Conservation (phyloP, 2,113 vertebrate species). For the Fulica atra region DNA sequence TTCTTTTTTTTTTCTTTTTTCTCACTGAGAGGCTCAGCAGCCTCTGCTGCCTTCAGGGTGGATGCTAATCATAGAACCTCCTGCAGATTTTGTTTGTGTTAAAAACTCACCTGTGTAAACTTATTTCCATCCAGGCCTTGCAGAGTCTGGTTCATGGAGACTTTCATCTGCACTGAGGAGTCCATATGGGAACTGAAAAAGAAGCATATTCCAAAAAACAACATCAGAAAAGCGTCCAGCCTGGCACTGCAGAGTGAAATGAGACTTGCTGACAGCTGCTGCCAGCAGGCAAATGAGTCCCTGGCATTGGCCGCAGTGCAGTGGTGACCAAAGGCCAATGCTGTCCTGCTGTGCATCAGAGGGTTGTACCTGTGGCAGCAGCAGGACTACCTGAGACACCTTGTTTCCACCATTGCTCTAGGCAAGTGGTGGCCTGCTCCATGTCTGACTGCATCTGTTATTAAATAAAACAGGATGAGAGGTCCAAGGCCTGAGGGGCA, state of each 20-base stretch:
- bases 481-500: background rate
- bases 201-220: background rate
- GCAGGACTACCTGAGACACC: background rate
- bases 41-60: background rate
- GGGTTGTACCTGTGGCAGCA: background rate
- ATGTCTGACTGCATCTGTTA: background rate
- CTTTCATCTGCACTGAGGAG: background rate
- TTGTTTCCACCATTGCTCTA: background rate
- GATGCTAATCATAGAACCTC: background rate
- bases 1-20: background rate
- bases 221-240: background rate
- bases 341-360: rapidly evolving
- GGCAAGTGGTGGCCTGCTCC: background rate
- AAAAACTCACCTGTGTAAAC: background rate
- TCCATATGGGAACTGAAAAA: background rate
- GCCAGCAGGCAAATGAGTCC: background rate
- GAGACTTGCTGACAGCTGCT: background rate
- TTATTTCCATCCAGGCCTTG: background rate
- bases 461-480: background rate
- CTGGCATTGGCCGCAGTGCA: background rate
- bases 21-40: background rate
- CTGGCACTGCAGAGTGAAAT: background rate
- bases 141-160: background rate
- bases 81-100: background rate
- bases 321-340: background rate